These are phyloP conservation scores for Zapornia atra DNA, from an alignment of 2,113 vertebrate genomes.

Conservation along the genomic window DNA sequence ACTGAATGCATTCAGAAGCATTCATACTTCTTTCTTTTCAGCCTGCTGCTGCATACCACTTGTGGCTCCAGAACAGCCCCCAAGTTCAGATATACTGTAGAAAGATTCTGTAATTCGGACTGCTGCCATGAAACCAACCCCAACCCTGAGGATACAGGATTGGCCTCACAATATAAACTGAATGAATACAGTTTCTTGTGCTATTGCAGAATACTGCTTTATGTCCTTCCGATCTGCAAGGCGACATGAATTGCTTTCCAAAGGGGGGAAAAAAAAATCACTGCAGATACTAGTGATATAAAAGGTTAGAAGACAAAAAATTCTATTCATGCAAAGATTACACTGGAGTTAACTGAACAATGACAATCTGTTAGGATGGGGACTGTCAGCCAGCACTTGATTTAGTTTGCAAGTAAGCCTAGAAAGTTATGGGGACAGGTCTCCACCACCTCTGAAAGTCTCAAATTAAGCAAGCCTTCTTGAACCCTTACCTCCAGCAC, in stretches of 20 bases:
- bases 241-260: conserved; percentile 38
- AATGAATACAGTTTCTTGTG: conserved; percentile 56
- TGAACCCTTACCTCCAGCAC: neutral
- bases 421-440: neutral
- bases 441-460: neutral
- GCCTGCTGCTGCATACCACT: neutral
- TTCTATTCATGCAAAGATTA: conserved; percentile 50
- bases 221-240: conserved; percentile 20
- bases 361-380: neutral
- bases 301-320: conserved; percentile 50
- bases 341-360: neutral
- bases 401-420: neutral
- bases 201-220: conserved; percentile 36
- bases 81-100: neutral
- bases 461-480: neutral
- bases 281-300: conserved; percentile 36
- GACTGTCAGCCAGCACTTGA: neutral
- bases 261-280: conserved; percentile 46
- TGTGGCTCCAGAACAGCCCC: neutral
- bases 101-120: neutral
- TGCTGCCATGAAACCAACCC: neutral
- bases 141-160: neutral
- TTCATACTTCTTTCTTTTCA: neutral
- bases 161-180: neutral
- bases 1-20: neutral